Evolutionary conservation across 2,113 vertebrate genomes (phyloP).

Genomic region (Lepidothrix coronata): DNA sequence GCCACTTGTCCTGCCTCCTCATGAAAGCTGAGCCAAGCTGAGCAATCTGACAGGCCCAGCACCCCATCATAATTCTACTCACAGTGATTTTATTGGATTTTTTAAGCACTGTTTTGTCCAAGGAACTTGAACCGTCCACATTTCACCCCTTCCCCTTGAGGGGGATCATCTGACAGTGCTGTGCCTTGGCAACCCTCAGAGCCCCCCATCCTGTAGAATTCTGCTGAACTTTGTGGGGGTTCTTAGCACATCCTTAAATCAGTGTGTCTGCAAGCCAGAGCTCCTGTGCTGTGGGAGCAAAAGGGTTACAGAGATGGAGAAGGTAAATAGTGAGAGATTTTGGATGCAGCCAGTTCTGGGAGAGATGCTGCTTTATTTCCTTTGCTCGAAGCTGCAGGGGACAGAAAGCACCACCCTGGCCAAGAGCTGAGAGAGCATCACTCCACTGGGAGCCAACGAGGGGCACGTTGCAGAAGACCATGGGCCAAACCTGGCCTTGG

Average conservation of each 20-base stretch:
- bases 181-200: background rate
- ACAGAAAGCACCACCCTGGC: background rate
- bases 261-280: fast-evolving
- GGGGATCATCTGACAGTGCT: background rate
- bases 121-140: background rate
- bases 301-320: background rate
- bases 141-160: background rate
- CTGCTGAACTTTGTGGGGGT: background rate
- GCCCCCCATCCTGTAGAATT: background rate
- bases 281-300: background rate
- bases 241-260: background rate
- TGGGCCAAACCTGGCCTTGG: background rate
- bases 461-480: background rate
- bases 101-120: background rate
- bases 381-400: fast-evolving
- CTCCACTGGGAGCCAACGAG: fast-evolving
- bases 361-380: background rate
- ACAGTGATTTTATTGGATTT: background rate
- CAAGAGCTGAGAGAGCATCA: background rate
- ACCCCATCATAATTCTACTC: background rate
- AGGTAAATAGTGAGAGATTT: background rate
- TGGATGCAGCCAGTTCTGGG: background rate
- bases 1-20: background rate
- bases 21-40: background rate
- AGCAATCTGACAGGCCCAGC: background rate